Conservation (phyloP, 2,113 vertebrate species). For the Thunnus thynnus region DNA sequence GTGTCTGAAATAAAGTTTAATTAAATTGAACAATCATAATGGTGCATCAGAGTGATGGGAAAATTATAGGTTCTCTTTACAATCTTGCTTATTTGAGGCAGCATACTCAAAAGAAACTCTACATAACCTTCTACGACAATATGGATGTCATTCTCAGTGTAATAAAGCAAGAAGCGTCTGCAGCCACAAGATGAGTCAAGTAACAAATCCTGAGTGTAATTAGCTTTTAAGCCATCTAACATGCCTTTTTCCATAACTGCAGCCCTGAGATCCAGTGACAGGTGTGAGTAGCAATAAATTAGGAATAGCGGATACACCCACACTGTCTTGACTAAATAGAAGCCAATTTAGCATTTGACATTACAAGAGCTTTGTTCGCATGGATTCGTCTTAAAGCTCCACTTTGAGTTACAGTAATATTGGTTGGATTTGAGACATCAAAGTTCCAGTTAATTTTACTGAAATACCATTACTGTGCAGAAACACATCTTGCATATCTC, state of each 20-base stretch:
- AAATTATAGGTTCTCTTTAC: constrained; percentile 46
- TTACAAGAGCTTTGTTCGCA: constrained; percentile 33
- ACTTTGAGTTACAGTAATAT: constrained; percentile 17
- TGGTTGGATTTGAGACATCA: constrained; percentile 34
- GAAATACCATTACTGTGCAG: constrained; percentile 42
- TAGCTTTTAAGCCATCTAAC: constrained; percentile 62
- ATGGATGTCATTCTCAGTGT: constrained; percentile 32
- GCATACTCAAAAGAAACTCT: not conserved
- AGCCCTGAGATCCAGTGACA: constrained; percentile 52
- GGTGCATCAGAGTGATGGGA: constrained; percentile 21
- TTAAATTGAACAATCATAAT: not conserved
- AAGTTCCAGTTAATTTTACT: constrained; percentile 45
- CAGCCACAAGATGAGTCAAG: constrained; percentile 39
- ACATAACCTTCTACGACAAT: constrained; percentile 45
- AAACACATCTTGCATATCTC: constrained; percentile 31
- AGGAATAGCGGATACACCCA: constrained; percentile 21
- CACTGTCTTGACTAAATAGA: constrained; percentile 29
- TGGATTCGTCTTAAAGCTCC: constrained; percentile 5
- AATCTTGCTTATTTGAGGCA: constrained; percentile 3
- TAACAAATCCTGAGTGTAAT: constrained; percentile 55
- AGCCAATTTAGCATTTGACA: constrained; percentile 50
- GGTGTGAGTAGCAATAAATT: constrained; percentile 61
- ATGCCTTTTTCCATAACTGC: constrained; percentile 28
- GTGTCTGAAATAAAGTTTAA: too few species aligned
- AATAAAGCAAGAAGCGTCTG: constrained; percentile 18